Evolutionary conservation across 2,888 invertebrate genomes (phyloP).

Genomic region (Drosophila glabriapex): DNA sequence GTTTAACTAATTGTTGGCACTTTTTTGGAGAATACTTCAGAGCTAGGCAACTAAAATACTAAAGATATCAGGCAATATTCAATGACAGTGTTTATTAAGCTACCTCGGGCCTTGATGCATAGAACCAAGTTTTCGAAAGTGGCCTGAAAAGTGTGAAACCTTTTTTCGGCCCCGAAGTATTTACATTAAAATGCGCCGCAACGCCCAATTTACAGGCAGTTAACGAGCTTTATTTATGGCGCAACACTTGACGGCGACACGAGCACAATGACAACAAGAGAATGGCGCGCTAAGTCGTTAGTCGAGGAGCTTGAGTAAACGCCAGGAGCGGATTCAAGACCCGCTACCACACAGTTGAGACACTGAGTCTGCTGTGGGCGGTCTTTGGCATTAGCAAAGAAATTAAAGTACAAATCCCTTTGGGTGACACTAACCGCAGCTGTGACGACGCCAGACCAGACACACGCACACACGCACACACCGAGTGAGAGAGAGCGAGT

Average conservation of each 20-base stretch:
- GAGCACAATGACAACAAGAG: constrained; percentile 8
- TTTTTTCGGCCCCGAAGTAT: constrained; percentile 27
- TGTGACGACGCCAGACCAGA: constrained; percentile 41
- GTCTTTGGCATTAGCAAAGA: constrained; percentile 62
- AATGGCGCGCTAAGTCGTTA: constrained; percentile 11
- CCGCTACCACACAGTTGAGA: constrained; percentile 2
- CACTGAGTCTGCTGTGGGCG: constrained; percentile 22
- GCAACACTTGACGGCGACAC: constrained; percentile 49
- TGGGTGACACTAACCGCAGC: constrained; percentile 63
- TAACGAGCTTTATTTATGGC: constrained; percentile 59
- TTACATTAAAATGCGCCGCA: constrained; percentile 51
- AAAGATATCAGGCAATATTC: constrained; percentile 1
- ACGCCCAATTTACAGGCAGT: constrained; percentile 58
- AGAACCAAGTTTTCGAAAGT: constrained; percentile 16
- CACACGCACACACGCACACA: neutral
- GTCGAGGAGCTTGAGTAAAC: constrained; percentile 27
- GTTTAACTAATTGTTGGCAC: neutral
- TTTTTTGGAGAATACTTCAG: neutral
- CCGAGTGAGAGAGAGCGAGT: neutral
- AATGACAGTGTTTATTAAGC: constrained; percentile 18
- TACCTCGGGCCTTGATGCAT: constrained; percentile 14
- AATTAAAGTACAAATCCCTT: constrained; percentile 77
- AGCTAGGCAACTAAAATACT: neutral
- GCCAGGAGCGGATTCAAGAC: constrained; percentile 22
- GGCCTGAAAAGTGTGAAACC: neutral